phyloP scores from a whole-genome alignment of 37 sponge, comb jelly and placozoan genomes.

The Crambe crambe region DNA sequence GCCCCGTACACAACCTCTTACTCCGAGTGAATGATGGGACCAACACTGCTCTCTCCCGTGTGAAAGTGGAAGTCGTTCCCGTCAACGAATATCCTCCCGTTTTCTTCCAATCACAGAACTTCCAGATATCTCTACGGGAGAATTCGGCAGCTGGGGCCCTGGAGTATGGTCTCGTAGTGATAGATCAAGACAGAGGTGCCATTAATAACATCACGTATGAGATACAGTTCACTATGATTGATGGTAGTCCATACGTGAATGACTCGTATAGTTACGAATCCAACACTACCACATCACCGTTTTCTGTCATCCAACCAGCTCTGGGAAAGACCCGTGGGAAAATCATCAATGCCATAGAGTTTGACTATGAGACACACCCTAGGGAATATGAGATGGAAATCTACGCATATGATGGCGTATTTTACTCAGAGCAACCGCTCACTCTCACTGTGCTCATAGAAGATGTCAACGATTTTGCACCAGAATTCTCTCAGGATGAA shows the following conservation, averaged over 20 bases:
- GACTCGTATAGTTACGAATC: no score
- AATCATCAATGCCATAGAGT: slow-evolving; percentile 3
- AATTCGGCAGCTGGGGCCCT: not conserved
- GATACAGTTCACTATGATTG: not conserved
- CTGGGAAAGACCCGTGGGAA: not conserved
- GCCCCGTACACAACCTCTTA: not conserved
- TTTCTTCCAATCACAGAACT: not conserved
- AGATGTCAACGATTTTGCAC: slow-evolving; percentile 45
- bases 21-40: slow-evolving; percentile 9
- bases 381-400: slow-evolving; percentile 15
- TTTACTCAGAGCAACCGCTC: slow-evolving; percentile 1
- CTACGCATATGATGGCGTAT: slow-evolving; percentile 15
- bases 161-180: not conserved
- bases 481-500: slow-evolving; percentile 18
- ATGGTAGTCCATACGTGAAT: not conserved
- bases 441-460: slow-evolving; percentile 1
- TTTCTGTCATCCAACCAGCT: slow-evolving; percentile 20
- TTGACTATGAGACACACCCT: slow-evolving; percentile 41
- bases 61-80: slow-evolving; percentile 33
- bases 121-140: not conserved
- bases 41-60: not conserved
- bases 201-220: slow-evolving; percentile 3
- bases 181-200: slow-evolving; percentile 34
- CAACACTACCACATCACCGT: not conserved
- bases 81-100: slow-evolving; percentile 46